Evolutionary conservation across 2,797 vertebrate species (phyloP).

Genomic region (Zalophus californianus): DNA sequence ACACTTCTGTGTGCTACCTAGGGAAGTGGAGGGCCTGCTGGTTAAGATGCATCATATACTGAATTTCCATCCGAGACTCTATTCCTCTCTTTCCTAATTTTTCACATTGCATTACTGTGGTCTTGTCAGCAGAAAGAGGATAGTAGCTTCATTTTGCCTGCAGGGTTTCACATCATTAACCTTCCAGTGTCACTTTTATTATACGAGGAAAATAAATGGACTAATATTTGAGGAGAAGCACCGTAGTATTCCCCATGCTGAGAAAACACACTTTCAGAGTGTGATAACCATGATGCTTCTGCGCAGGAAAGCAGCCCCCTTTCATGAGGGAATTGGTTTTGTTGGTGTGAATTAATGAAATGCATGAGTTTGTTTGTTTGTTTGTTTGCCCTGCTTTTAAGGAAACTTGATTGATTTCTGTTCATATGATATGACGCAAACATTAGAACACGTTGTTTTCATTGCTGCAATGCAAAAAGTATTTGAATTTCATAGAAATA

Average conservation of each 20-base stretch:
- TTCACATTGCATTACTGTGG: background rate
- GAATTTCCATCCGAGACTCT: background rate
- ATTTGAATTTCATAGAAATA: background rate
- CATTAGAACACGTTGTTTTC: background rate
- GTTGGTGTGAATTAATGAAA: background rate
- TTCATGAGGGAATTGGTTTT: background rate
- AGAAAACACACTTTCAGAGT: background rate
- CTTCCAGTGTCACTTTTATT: slow-evolving; percentile 73
- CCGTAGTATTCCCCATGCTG: background rate
- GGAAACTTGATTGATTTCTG: background rate
- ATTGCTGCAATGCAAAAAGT: background rate
- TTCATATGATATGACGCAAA: background rate
- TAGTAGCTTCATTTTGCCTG: slow-evolving; percentile 50
- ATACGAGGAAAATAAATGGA: slow-evolving; percentile 66
- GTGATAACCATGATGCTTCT: background rate
- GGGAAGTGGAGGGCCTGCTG: background rate
- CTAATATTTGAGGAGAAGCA: slow-evolving; percentile 58
- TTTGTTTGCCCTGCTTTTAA: background rate
- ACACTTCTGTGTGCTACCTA: background rate
- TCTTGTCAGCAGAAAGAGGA: slow-evolving; percentile 60
- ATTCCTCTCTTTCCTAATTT: background rate
- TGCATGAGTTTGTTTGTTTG: background rate
- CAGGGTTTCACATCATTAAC: slow-evolving; percentile 73
- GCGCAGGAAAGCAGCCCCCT: background rate
- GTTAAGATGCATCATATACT: slow-evolving; percentile 48